Evolutionary conservation across 2,888 invertebrate genomes (phyloP), one percentile per base, ranked within the genome.

Genomic region (Platypus cylindrus): DNA sequence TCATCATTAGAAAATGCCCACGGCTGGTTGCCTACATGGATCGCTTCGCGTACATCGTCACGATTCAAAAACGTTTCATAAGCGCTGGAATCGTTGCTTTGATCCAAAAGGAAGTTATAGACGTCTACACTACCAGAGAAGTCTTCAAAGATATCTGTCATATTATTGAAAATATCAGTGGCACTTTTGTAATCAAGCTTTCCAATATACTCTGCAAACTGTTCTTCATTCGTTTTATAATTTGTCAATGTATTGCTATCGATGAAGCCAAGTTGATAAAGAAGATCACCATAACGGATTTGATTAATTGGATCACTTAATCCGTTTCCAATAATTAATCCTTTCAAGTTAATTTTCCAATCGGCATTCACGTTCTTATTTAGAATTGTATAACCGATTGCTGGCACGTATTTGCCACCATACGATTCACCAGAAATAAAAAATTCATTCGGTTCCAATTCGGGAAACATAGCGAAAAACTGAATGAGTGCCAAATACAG

Each of bases 401-500:
- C 82, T 1, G 91, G 91, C 0, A 76, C 71, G 52, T 75, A 75
- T 55, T 76, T 76, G 0, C 87, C 86, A 29, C 74, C 86, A 54
- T 90, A 90, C 0, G 87, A 89, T 64, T 93, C 91, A 1, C 93
- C 93, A 1, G 85, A 78, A 0, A 87, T 73, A 63, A 75, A 94
- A 58, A 94, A 90, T 33, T 79, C 79, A 49, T 78, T 79, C 1
- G 63, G 53, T 50, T 73, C 73, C 16, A 80, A 63, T 49, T 85
- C 76, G 1, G 81, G 78, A 55, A 90, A 94, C 1, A 93, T 55
- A 43, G 74, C 66, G 56, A 87, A 89, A 56, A 94, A 85, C 58
- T 94, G 93, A 23, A 66, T 61, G 2, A 90, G 51, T 0, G 80
- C 80, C 33, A 70, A 68, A 51, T 86, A 81, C 5, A 93, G 58